Base-by-base conservation (phyloP, 2,113 vertebrate species). In the Petrocephalus microphthalmus region DNA sequence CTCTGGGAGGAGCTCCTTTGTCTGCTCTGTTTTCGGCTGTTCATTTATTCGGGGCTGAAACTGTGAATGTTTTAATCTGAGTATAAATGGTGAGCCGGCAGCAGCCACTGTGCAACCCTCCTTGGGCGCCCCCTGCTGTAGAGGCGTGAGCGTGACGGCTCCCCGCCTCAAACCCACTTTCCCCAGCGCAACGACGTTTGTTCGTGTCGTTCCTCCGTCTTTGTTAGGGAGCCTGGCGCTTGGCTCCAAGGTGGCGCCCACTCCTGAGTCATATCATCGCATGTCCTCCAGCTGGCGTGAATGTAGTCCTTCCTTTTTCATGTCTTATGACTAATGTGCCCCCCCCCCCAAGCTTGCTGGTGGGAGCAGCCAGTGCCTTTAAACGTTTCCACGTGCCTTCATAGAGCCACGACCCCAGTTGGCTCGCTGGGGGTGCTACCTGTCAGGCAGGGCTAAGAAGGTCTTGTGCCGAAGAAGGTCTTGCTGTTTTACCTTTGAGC, bases 191-290 rank as follows among this genome's bases (percentile, higher is more conserved):
- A 52, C 17, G 29, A 3, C 8, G 45, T 81, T 54, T 51, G 25
- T 25, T 22, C 49, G 22, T 22, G 7, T 47, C 29, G 29, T 86
- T 64, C 51, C 29, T 53, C 49, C 15, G 7, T 17, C 67, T 74
- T 78, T 78, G 29, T 42, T 37, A 78, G 71, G 33, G 11, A 78
- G 71, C 71, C 25, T 78, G 33, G 2, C 71, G 1, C 33, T 78
- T 2, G 17, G 25, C 29, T 74, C 5, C 1, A 74, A 74, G 25
- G 33, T 4, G 15, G 5, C 33, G 71, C 17, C 0, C 8, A 15
- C 87, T 87, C 19, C 67, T 81, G n/a, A 81, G 37, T 83, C 81
- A 83, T 45, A 82, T 33, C 25, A n/a, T 86, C 56, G 10, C 57
- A 45, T 19, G 1, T 60, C 57, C 57, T 29, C 37, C 20, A 15